These are phyloP conservation scores for Hafferia zeledoni DNA, from an alignment of 2,797 vertebrate species.

Conservation along the genomic window DNA sequence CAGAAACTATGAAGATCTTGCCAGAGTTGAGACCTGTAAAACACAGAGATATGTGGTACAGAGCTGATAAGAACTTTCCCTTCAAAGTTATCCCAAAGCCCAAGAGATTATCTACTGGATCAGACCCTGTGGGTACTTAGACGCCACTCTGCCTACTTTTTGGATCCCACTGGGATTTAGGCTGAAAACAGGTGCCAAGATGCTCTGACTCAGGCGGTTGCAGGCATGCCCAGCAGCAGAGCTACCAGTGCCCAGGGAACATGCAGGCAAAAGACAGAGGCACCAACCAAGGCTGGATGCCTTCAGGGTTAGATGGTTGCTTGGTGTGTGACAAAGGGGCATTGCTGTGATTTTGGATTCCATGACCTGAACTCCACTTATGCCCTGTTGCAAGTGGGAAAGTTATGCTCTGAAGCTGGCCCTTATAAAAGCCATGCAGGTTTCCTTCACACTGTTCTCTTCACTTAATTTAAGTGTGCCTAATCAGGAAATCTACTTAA, in stretches of 20 bases:
- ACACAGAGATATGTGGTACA: neutral
- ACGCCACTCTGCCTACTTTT: slow-evolving; percentile 64
- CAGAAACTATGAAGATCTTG: neutral
- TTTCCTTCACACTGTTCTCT: neutral
- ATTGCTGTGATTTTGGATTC: neutral
- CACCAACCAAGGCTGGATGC: neutral
- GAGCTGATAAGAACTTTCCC: slow-evolving; percentile 35
- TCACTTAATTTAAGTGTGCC: slow-evolving; percentile 29
- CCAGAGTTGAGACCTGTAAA: neutral
- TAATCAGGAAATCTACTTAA: slow-evolving; percentile 68
- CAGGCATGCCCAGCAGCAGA: slow-evolving; percentile 57
- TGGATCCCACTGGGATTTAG: slow-evolving; percentile 29
- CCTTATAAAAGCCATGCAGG: neutral
- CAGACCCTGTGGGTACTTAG: slow-evolving; percentile 14
- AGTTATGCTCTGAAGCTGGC: neutral
- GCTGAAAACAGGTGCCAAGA: slow-evolving; percentile 48
- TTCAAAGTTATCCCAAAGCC: slow-evolving; percentile 38
- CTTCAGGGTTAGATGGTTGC: neutral
- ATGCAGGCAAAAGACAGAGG: neutral
- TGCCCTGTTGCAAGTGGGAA: neutral
- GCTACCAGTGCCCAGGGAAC: neutral
- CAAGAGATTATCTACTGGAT: slow-evolving; percentile 38
- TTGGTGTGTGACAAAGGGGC: neutral
- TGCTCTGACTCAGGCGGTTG: slow-evolving; percentile 50
- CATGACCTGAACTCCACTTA: rapidly evolving